These are phyloP conservation scores for Heliconius sara DNA, from an alignment of 2,888 invertebrate species.

Conservation along the genomic window DNA sequence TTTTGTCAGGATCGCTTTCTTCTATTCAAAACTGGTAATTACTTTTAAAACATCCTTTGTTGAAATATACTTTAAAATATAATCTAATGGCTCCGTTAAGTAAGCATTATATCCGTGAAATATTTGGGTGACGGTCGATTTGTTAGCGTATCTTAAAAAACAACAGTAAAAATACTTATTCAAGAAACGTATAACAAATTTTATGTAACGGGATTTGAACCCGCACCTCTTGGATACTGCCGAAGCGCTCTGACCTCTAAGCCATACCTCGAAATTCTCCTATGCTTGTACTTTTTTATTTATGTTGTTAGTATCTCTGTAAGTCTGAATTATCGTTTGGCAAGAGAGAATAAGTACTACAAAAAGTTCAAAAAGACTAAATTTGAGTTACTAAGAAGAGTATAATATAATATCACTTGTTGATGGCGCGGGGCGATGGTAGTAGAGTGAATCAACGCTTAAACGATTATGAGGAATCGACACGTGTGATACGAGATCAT, in stretches of 20 bases:
- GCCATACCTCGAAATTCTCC: no score
- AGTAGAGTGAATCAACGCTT: not conserved
- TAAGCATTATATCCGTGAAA: constrained; percentile 33
- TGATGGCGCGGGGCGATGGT: not conserved
- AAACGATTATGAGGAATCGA: not conserved
- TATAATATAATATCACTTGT: constrained; percentile 19
- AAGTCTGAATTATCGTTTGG: no score
- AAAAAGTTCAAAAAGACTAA: not conserved
- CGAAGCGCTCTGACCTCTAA: no score
- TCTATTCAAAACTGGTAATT: constrained; percentile 58
- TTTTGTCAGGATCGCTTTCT: constrained; percentile 65
- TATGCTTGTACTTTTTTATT: no score
- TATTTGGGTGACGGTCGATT: constrained; percentile 19
- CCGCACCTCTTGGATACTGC: no score
- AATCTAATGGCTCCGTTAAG: constrained; percentile 17
- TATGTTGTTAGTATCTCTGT: no score
- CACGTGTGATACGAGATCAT: not conserved
- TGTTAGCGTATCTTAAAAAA: constrained; percentile 21
- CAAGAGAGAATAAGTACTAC: no score
- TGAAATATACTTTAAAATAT: constrained; percentile 39
- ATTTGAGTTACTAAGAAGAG: constrained; percentile 16
- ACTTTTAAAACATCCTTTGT: constrained; percentile 56
- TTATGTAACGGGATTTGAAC: no score
- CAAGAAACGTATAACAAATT: no score
- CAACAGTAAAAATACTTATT: not conserved